Evolutionary conservation across 2,888 invertebrate genomes (phyloP), one percentile per base, ranked within the genome.

Genomic region (Synanthedon andrenaeformis): DNA sequence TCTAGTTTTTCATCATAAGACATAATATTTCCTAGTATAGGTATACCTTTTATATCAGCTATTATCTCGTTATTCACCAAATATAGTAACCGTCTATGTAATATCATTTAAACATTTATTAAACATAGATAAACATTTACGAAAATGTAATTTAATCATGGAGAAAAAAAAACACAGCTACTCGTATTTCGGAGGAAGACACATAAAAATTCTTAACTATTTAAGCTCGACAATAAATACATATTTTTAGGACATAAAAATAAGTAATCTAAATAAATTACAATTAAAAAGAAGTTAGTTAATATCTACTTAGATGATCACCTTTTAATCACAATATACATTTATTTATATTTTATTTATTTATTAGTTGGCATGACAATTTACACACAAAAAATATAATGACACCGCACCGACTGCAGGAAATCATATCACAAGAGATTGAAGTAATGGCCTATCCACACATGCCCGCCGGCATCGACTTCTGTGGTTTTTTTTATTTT

Each of bases 191-290:
- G 59, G 54, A 61, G 67, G 65, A 70, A 67, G 68, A 67, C 67
- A 65, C 64, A 62, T 61, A 68, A 63, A 49, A 65, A 58, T 58
- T 67, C 67, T 69, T 74, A 70, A 60, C 66, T 72, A 71, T 69
- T 58, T 72, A 75, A 74, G 74, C 74, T 75, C 74, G 74, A 70
- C 68, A 64, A 65, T 66, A 62, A 63, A 51, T 52, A 51, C 45
- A 51, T 52, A 51, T 51, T 54, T 51, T 52, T 52, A 52, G 13
- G 45, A 52, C 41, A 52, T 12, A 42, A 13, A 13, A 41, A 45
- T 52, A 17, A 52, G 10, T n/a, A 10, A 11, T 6, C 35, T 13
- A n/a, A 55, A 42, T 51, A 53, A 54, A 55, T 54, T 49, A 56
- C 19, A 42, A 56, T 55, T 56, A 51, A 42, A 52, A 50, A 52